Base-by-base conservation (phyloP, 2,113 vertebrate species). In the Ceyx melanurus region DNA sequence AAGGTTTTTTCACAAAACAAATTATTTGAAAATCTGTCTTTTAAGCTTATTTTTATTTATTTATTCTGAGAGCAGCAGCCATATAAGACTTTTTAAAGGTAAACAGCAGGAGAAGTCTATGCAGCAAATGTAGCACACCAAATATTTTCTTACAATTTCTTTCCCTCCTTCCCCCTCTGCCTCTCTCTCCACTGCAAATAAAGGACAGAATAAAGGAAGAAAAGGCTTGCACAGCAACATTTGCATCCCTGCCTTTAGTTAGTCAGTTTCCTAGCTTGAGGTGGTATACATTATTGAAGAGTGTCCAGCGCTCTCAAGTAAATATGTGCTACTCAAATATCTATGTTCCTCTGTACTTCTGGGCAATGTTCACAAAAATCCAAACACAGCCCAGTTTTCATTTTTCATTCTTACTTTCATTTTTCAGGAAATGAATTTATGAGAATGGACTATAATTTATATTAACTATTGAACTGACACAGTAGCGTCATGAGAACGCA, bases 231-330 rank as follows among this genome's bases (percentile, higher is more conserved):
- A 54, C 54, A 86, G 89, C 66, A 92, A 62, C 14, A 87, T 89
- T 73, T 94, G 8, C 42, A 85, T 68, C n/a, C 46, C 12, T 85
- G 71, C 54, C 61, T 89, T 87, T 77, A 66, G 71, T 56, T 73
- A 75, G 77, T 70, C 70, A 78, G 66, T 92, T 92, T 81, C 62
- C 25, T 90, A 94, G 71, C 78, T 92, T 87, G 58, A 89, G 58
- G 74, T 75, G n/a, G 12, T 65, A 86, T 94, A 71, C 67, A 94
- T 96, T 96, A 96, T 90, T 96, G 76, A 96, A 88, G 83, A 87
- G 31, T 62, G 83, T 89, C 93, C 92, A 89, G 45, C 5, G 2
- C 42, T 79, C 35, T 84, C 54, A 84, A 92, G 62, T 51, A 92
- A 95, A 84, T 88, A 77, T 37, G 48, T 90, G 80, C 50, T 57